These are phyloP conservation scores for Phylloscopus collybita DNA, from an alignment of 2,797 vertebrate genomes.

Conservation along the genomic window DNA sequence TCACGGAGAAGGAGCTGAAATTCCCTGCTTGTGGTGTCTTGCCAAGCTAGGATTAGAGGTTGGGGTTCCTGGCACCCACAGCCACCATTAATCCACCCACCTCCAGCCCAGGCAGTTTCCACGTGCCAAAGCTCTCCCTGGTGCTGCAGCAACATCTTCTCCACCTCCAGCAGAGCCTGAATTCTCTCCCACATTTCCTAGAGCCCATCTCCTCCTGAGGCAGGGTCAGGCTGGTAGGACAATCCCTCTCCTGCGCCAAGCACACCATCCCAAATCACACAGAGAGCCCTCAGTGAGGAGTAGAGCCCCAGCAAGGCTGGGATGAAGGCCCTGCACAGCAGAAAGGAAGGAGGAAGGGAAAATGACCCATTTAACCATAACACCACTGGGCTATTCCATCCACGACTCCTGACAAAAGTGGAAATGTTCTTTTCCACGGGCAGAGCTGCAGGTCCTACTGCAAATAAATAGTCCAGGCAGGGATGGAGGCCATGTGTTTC, in stretches of 20 bases:
- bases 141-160: neutral
- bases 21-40: neutral
- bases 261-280: neutral
- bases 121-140: neutral
- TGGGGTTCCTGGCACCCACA: neutral
- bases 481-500: constrained; percentile 53
- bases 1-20: neutral
- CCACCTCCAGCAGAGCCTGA: neutral
- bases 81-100: neutral
- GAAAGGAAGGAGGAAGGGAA: neutral
- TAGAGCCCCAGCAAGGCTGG: neutral
- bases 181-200: neutral
- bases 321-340: neutral
- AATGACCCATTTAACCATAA: neutral
- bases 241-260: neutral
- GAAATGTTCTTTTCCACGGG: constrained; percentile 60
- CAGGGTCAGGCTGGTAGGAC: neutral
- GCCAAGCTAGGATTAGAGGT: neutral
- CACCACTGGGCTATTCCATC: neutral
- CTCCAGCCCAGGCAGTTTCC: neutral
- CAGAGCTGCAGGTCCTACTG: constrained; percentile 30
- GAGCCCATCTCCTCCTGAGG: neutral
- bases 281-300: neutral
- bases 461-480: constrained; percentile 49
- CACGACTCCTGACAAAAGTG: constrained; percentile 13